A percentile compares a stretch with the other conserved stretches of the same genome.
Conservation (phyloP, 2,888 invertebrate genomes). For the Lasiommata megera region DNA sequence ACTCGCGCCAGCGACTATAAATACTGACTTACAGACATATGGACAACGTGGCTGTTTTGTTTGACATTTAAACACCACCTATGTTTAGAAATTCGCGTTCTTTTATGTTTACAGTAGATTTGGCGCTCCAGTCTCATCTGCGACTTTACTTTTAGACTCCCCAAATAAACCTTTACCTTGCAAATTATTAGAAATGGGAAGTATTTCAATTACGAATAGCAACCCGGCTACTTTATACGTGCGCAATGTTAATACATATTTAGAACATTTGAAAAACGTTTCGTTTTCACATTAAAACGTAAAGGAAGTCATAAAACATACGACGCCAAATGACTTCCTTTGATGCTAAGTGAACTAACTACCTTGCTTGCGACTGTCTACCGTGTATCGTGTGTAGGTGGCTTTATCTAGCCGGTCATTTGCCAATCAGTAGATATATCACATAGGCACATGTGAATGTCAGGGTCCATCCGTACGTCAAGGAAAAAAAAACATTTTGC, state of each 20-base stretch:
- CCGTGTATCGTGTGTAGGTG: neutral
- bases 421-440: conserved; percentile 25
- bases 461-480: neutral
- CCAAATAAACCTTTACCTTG: too few relatives aligned
- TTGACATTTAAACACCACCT: conserved; percentile 23
- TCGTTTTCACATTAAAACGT: conserved; percentile 2
- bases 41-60: conserved; percentile 8
- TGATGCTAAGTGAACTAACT: neutral
- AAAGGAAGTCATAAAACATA: conserved; percentile 12
- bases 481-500: neutral
- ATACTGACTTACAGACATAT: conserved; percentile 17
- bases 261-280: conserved; percentile 11
- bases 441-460: neutral
- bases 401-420: conserved; percentile 21
- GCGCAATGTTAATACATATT: conserved; percentile 1
- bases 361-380: neutral
- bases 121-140: too few relatives aligned
- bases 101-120: neutral
- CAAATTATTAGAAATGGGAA: too few relatives aligned
- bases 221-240: too few relatives aligned
- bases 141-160: too few relatives aligned
- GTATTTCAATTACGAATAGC: too few relatives aligned
- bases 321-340: conserved; percentile 13
- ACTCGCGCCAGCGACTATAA: conserved; percentile 21
- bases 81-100: conserved; percentile 14